Evolutionary conservation across 2,888 invertebrate genomes (phyloP).

Genomic region (Pseudoips prasinana): DNA sequence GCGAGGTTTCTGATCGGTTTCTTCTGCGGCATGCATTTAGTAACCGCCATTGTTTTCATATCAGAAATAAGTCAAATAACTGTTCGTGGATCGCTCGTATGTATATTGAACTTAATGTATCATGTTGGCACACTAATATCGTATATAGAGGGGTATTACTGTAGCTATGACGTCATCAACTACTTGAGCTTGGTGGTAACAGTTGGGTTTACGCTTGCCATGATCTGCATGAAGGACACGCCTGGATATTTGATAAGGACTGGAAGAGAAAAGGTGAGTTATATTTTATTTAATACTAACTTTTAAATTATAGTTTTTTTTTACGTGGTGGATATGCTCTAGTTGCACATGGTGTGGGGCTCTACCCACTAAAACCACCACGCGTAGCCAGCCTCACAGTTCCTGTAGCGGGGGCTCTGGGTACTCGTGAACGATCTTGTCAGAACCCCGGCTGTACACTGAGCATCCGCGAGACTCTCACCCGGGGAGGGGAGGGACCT

Average conservation of each 20-base stretch:
- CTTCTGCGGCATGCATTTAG: conserved; percentile 48
- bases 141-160: conserved; percentile 42
- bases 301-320: no score
- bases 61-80: conserved; percentile 67
- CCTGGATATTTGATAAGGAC: conserved; percentile 36
- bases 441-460: no score
- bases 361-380: no score
- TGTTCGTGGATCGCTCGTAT: conserved; percentile 31
- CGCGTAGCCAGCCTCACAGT: no score
- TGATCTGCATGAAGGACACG: conserved; percentile 36
- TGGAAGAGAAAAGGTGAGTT: conserved; percentile 41
- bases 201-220: conserved; percentile 27
- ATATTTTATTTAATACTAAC: no score
- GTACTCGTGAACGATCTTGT: no score
- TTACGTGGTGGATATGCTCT: no score
- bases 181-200: conserved; percentile 32
- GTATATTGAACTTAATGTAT: conserved; percentile 21
- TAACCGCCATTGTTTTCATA: conserved; percentile 72
- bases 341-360: no score
- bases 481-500: no score
- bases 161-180: conserved; percentile 37
- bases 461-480: no score
- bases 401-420: no score
- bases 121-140: conserved; percentile 36
- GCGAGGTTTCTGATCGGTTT: conserved; percentile 76